Evolutionary conservation across 2,888 invertebrate genomes (phyloP).

Genomic region (Diarsia mendica): DNA sequence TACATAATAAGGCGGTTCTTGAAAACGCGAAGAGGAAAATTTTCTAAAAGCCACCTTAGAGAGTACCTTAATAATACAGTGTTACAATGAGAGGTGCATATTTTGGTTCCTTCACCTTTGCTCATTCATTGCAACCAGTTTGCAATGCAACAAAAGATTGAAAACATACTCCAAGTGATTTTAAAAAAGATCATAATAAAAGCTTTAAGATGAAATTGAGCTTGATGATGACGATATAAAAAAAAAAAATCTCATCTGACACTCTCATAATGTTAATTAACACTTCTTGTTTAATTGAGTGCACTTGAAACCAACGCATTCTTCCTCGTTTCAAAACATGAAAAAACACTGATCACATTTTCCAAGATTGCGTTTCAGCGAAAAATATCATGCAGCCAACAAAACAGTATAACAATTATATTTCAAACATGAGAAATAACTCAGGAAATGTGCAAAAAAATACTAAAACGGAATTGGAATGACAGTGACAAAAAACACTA

Average conservation of each 20-base stretch:
- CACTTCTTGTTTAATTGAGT: background rate
- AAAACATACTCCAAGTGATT: background rate
- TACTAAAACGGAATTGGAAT: background rate
- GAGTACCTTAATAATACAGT: conserved; percentile 8
- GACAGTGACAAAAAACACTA: background rate
- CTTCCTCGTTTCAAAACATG: background rate
- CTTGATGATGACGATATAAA: background rate
- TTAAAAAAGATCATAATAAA: background rate
- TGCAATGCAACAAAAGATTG: background rate
- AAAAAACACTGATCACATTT: background rate
- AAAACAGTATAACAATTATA: background rate
- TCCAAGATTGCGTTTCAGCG: background rate
- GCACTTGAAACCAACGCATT: background rate
- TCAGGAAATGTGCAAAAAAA: background rate
- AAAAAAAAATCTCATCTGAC: background rate
- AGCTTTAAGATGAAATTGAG: background rate
- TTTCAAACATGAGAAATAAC: background rate
- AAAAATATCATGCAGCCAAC: background rate
- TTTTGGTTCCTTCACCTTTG: conserved; percentile 4
- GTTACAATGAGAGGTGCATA: conserved; percentile 7
- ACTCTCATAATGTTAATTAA: background rate
- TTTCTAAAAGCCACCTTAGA: conserved; percentile 2
- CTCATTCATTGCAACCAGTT: conserved; percentile 1
- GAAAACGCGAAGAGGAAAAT: conserved; percentile 14
- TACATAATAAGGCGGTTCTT: conserved; percentile 11